A percentile compares a stretch with the other conserved stretches of the same genome.
These are phyloP conservation scores for Spisula subtruncata DNA, from an alignment of 2,888 invertebrate species.

Conservation along the genomic window DNA sequence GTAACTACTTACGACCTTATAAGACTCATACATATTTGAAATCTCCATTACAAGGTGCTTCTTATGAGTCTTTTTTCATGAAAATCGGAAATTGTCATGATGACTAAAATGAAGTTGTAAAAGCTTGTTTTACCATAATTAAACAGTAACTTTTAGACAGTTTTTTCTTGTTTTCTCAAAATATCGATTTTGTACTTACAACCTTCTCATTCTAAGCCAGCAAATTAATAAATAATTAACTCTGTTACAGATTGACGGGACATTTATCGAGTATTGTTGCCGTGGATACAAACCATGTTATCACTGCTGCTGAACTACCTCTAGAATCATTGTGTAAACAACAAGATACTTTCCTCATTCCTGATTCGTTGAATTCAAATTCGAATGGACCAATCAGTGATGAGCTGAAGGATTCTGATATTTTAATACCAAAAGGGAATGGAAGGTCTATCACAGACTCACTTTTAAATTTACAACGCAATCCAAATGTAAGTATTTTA, in stretches of 20 bases:
- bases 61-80: too few species aligned
- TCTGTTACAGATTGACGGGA: slow-evolving; percentile 78
- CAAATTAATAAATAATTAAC: neutral
- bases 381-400: slow-evolving; percentile 53
- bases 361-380: slow-evolving; percentile 76
- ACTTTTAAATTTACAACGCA: slow-evolving; percentile 78
- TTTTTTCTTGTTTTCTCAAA: too few species aligned
- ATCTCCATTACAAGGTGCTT: too few species aligned
- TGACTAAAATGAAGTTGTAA: too few species aligned
- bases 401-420: slow-evolving; percentile 50
- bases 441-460: slow-evolving; percentile 74
- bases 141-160: too few species aligned
- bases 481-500: slow-evolving; percentile 73
- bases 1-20: too few species aligned
- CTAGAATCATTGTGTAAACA: slow-evolving; percentile 82
- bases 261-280: slow-evolving; percentile 76
- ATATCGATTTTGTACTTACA: too few species aligned
- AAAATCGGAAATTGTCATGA: too few species aligned
- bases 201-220: too few species aligned
- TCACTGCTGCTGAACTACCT: slow-evolving; percentile 83
- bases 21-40: too few species aligned
- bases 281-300: slow-evolving; percentile 70
- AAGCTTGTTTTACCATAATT: too few species aligned
- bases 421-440: slow-evolving; percentile 60
- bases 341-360: slow-evolving; percentile 77